These are phyloP conservation scores for Platycnemis pennipes DNA, from an alignment of 2,888 invertebrate genomes.

Conservation along the genomic window DNA sequence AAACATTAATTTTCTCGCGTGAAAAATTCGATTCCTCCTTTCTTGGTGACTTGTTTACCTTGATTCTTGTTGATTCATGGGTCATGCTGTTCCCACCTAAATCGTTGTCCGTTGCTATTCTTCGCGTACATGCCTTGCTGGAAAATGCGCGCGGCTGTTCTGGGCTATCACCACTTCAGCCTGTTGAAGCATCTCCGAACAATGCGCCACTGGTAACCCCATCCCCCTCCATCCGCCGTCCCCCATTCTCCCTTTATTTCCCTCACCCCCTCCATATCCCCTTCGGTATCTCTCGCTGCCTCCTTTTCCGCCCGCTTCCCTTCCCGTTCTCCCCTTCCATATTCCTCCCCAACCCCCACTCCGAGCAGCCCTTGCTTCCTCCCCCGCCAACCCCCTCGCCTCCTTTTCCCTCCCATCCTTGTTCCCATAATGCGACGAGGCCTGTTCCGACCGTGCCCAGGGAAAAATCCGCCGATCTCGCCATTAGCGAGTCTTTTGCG, in stretches of 20 bases:
- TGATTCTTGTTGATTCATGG: not conserved
- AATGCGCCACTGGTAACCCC: not conserved
- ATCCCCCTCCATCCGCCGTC: too few species aligned
- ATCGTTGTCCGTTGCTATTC: not conserved
- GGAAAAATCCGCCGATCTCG: constrained; percentile 10
- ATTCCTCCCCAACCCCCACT: not conserved
- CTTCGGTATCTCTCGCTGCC: too few species aligned
- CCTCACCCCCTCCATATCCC: too few species aligned
- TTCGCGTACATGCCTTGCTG: not conserved
- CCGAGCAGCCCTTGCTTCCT: not conserved
- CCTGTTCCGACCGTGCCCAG: not conserved
- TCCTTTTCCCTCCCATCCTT: not conserved
- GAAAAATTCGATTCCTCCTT: not conserved
- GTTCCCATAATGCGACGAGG: not conserved
- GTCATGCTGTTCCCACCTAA: not conserved
- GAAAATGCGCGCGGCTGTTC: not conserved
- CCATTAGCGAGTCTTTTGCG: not conserved
- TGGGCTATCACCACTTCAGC: not conserved
- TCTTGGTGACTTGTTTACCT: not conserved
- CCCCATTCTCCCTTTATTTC: too few species aligned
- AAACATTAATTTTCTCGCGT: too few species aligned
- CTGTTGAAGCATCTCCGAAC: not conserved
- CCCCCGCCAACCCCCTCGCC: not conserved
- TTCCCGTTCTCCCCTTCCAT: not conserved
- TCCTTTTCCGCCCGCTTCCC: too few species aligned